phyloP scores from a whole-genome alignment of 2,888 invertebrate genomes.

The Tridacna gigas region DNA sequence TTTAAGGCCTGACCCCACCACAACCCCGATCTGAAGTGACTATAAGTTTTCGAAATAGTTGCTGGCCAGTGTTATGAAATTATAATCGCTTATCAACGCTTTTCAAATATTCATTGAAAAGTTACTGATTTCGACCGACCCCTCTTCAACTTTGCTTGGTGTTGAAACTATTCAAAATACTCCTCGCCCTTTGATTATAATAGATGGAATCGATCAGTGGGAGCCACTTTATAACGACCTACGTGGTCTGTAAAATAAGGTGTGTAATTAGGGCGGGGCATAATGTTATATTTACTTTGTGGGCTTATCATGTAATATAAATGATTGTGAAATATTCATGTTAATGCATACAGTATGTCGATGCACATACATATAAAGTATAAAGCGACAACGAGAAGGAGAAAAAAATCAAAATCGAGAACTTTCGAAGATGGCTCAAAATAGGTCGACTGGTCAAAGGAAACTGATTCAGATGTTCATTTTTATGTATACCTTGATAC shows the following conservation, averaged over 20 bases:
- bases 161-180: conserved; percentile 26
- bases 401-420: too few relatives aligned
- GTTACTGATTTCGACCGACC: conserved; percentile 25
- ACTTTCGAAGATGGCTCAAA: too few relatives aligned
- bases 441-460: too few relatives aligned
- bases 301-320: background rate
- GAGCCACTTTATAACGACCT: background rate
- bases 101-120: conserved; percentile 41
- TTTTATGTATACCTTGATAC: too few relatives aligned
- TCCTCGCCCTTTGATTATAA: conserved; percentile 43
- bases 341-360: too few relatives aligned
- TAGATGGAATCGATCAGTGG: conserved; percentile 1
- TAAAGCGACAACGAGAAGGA: too few relatives aligned
- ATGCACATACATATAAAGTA: too few relatives aligned
- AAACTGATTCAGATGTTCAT: too few relatives aligned
- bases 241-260: background rate
- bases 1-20: background rate
- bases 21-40: background rate
- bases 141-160: conserved; percentile 11
- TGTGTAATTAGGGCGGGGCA: conserved; percentile 19
- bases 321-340: background rate
- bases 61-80: conserved; percentile 26
- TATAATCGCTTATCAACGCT: conserved; percentile 31
- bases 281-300: conserved; percentile 9
- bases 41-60: background rate